Evolutionary conservation across 2,888 invertebrate species (phyloP), one percentile per base, ranked within the genome.

Genomic region (Eumacrocentrus americanus): DNA sequence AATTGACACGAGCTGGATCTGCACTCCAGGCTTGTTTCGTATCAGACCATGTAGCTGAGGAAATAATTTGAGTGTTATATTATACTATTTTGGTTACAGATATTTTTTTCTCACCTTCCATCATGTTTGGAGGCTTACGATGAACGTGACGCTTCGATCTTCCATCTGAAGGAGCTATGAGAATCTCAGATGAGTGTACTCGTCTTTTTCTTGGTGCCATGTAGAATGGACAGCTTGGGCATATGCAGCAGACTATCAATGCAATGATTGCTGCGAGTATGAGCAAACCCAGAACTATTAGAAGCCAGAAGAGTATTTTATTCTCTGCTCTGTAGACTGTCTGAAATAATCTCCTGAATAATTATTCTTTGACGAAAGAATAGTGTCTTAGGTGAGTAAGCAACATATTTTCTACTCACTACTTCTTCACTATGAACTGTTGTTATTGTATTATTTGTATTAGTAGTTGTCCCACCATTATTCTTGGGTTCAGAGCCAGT

Each of bases 11-110:
- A 56, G 87, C 88, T 68, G 88, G 86, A 79, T 91, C 91, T 38
- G 92, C 92, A 73, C 92, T 92, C 93, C 93, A 94, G 25, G 93
- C 93, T 84, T 93, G 92, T 76, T 90, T 87, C 77, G 70, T 74
- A 12, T 72, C 73, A 0, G 68, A 64, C 67, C 70, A 72, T 11
- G 67, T 68, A 25, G 65, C 77, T 77, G 22, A 34, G 18, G n/a
- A n/a, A 6, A 34, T 38, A 35, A 6, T 42, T 18, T 14, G n/a
- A n/a, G 12, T 20, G 20, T 20, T 44, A n/a, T n/a, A n/a, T n/a
- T n/a, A n/a, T n/a, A n/a, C n/a, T n/a, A n/a, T n/a, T n/a, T n/a
- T 37, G 22, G 23, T 23, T 3, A 16, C 20, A 7, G n/a, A 22
- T 29, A 29, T 29, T 29, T 34, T 6, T 55, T 18, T n/a, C 23